Evolutionary conservation across 2,888 invertebrate genomes (phyloP).

Genomic region (Harmothoe impar): DNA sequence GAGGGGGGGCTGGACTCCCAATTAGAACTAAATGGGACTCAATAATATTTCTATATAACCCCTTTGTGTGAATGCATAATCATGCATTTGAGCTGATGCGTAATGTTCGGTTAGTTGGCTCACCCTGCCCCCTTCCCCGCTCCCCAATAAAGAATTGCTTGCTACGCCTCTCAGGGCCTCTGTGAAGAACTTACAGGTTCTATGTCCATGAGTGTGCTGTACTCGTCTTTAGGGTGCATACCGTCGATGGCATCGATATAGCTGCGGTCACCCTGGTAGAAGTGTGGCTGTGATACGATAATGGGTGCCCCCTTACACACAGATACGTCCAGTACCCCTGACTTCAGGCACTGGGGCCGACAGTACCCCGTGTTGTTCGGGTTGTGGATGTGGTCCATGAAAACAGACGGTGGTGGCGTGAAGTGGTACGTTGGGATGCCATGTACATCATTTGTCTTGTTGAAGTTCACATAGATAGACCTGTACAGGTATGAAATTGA

Average conservation of each 20-base stretch:
- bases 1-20: too few species aligned
- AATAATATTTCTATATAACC: too few species aligned
- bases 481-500: too few species aligned
- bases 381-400: slow-evolving; percentile 70
- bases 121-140: too few species aligned
- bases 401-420: slow-evolving; percentile 69
- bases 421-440: slow-evolving; percentile 70
- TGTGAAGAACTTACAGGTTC: slow-evolving; percentile 88
- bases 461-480: slow-evolving; percentile 70
- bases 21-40: too few species aligned
- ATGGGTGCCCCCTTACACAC: slow-evolving; percentile 89
- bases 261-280: slow-evolving; percentile 88
- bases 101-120: too few species aligned
- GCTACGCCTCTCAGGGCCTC: too few species aligned
- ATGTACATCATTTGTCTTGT: slow-evolving; percentile 57
- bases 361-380: slow-evolving; percentile 76
- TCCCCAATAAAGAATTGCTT: too few species aligned
- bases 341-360: slow-evolving; percentile 72
- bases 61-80: too few species aligned
- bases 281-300: slow-evolving; percentile 92
- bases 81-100: too few species aligned
- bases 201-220: slow-evolving; percentile 89
- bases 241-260: slow-evolving; percentile 88
- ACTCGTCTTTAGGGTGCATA: slow-evolving; percentile 87
- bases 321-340: slow-evolving; percentile 73